These are phyloP conservation scores for Mungos mungo DNA, from an alignment of 2,113 vertebrate species.

Conservation along the genomic window DNA sequence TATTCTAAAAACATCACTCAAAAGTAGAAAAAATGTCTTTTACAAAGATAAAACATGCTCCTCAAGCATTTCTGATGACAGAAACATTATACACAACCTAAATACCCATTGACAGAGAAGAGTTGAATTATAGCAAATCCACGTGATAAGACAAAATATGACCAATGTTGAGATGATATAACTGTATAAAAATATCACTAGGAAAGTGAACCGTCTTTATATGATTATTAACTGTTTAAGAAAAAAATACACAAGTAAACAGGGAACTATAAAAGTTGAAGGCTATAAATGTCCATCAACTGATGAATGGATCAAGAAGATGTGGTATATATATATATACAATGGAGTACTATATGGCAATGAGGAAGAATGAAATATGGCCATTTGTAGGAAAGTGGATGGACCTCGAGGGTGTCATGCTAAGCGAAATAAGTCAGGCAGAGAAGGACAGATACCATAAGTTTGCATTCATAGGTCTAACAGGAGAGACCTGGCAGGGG, in stretches of 20 bases:
- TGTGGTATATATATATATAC: too few species aligned
- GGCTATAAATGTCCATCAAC: too few species aligned
- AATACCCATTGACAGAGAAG: background rate
- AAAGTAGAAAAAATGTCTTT: background rate
- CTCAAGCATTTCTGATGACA: background rate
- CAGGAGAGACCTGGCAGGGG: too few species aligned
- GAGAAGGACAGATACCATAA: too few species aligned
- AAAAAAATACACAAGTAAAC: constrained; percentile 1
- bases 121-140: background rate
- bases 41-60: background rate
- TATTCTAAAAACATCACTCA: background rate
- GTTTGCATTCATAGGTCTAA: too few species aligned
- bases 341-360: too few species aligned
- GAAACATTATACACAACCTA: background rate
- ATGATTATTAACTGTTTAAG: background rate
- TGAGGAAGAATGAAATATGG: too few species aligned
- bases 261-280: background rate
- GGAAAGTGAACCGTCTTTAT: background rate
- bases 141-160: background rate
- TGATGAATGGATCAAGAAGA: too few species aligned
- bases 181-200: background rate
- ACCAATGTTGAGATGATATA: background rate
- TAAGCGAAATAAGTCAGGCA: too few species aligned
- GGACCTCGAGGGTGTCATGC: too few species aligned
- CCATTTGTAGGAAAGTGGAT: too few species aligned